Evolutionary conservation across 2,888 invertebrate genomes (phyloP), one percentile per base, ranked within the genome.

Genomic region (Charanyca ferruginea): DNA sequence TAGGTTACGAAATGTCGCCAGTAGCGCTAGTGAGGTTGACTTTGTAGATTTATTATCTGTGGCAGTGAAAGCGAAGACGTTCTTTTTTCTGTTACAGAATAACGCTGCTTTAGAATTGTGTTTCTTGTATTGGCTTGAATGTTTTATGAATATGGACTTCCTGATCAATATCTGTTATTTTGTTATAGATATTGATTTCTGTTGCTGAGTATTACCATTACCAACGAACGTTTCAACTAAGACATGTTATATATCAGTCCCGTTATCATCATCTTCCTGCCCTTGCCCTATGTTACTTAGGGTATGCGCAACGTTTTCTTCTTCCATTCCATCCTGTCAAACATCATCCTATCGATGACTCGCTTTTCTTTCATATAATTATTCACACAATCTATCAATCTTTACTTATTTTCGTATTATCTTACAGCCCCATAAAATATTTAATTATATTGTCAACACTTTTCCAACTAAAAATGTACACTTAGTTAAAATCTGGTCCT

Each of bases 1-100:
- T 91, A 91, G 83, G 87, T 92, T 90, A 90, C 91, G 91, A 91
- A 89, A 93, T 84, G 79, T 79, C 85, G 72, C 66, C 77, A 58
- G 83, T 81, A 75, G 79, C 83, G 65, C 68, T 69, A 62, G 69
- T 61, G 64, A 60, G 67, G 60, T 68, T 79, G 64, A 67, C 66
- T 77, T 69, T 55, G 67, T 66, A 78, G 72, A 80, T 82, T 77
- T 76, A 65, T 80, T 79, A 76, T 81, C 73, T 81, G 68, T 80
- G 72, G 57, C 61, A 82, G 79, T 65, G 73, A 77, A 81, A 77
- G 80, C 80, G 55, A 58, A 51, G 64, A 70, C 64, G 72, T 79
- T 72, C 58, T 49, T 71, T 70, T 80, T 78, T 76, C 32, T 28
- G 59, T 58, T 51, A 70, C 70, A 65, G 60, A 73, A 61, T 52